Evolutionary conservation across 2,113 vertebrate species (phyloP).

Genomic region (Corythaeola cristata): DNA sequence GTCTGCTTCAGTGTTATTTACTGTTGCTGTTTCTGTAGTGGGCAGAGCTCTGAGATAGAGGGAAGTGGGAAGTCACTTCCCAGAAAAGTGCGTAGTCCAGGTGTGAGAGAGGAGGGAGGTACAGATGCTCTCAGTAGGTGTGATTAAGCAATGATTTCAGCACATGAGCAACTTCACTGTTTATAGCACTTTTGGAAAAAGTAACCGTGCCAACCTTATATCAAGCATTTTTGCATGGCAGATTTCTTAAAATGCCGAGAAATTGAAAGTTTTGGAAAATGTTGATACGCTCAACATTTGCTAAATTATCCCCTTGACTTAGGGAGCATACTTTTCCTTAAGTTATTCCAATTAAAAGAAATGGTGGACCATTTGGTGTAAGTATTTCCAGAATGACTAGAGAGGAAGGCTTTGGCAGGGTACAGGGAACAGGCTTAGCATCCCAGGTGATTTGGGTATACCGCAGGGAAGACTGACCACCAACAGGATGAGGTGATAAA

Average conservation of each 20-base stretch:
- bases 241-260: background rate
- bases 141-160: background rate
- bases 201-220: background rate
- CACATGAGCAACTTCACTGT: background rate
- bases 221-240: background rate
- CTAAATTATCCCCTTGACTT: background rate
- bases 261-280: background rate
- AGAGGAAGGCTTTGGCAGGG: background rate
- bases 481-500: background rate
- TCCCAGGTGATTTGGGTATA: background rate
- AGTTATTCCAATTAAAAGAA: background rate
- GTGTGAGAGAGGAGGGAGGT: background rate
- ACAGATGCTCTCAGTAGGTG: background rate
- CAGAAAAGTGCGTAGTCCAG: rapidly evolving
- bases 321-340: background rate
- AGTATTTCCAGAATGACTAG: background rate
- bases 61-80: background rate
- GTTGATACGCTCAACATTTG: background rate
- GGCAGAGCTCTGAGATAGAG: background rate
- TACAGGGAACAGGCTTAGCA: background rate
- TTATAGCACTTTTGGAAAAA: background rate
- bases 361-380: background rate
- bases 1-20: background rate
- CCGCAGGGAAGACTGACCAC: background rate
- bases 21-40: background rate